A percentile compares a stretch with the other conserved stretches of the same genome.
Conservation (phyloP, 2,888 invertebrate species). For the Orthonychiurus folsomi region DNA sequence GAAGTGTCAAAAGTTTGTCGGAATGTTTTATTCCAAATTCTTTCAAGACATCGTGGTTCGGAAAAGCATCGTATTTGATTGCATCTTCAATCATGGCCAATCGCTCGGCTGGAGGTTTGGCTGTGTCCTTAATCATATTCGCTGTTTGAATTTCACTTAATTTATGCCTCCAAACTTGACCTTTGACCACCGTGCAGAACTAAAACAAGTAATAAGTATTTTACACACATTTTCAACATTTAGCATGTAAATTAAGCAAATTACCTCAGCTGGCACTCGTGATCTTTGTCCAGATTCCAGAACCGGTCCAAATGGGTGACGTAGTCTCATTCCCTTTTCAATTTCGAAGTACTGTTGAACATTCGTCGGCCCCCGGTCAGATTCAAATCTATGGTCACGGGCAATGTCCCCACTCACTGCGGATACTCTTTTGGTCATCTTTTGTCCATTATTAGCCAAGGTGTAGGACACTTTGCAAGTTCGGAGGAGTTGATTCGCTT, state of each 20-base stretch:
- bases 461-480: constrained; percentile 2
- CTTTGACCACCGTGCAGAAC: constrained; percentile 16
- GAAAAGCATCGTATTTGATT: not conserved
- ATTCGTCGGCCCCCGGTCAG: not conserved
- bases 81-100: not conserved
- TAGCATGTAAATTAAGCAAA: no score
- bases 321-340: not conserved
- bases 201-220: not conserved
- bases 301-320: constrained; percentile 6
- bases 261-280: constrained; percentile 19
- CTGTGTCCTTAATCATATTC: constrained; percentile 10
- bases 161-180: constrained; percentile 12
- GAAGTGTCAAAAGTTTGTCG: constrained; percentile 61
- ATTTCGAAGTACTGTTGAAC: constrained; percentile 7
- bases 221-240: not conserved
- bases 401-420: not conserved
- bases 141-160: constrained; percentile 11
- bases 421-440: not conserved
- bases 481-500: not conserved
- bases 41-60: constrained; percentile 46
- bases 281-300: constrained; percentile 10
- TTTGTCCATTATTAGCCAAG: not conserved
- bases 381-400: not conserved
- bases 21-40: constrained; percentile 75
- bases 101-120: constrained; percentile 10